These are phyloP conservation scores for Equus przewalskii DNA, from an alignment of 2,113 vertebrate genomes.

Conservation along the genomic window DNA sequence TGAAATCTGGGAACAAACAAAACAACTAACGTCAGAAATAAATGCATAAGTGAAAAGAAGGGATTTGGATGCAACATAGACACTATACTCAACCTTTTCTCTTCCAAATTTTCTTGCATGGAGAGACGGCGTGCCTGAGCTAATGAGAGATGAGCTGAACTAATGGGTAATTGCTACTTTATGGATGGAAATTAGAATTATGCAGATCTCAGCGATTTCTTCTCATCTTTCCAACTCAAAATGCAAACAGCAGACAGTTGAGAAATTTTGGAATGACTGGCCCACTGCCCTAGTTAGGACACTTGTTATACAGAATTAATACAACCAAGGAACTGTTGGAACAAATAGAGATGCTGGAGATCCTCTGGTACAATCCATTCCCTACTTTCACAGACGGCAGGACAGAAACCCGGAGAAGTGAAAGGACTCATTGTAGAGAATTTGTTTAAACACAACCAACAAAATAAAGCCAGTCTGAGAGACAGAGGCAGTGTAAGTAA, in stretches of 20 bases:
- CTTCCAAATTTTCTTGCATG: conserved; percentile 31
- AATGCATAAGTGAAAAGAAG: conserved; percentile 39
- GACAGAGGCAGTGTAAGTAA: background rate
- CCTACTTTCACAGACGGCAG: background rate
- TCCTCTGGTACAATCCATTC: background rate
- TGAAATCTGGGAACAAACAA: conserved; percentile 6
- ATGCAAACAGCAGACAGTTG: conserved; percentile 57
- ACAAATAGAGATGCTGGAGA: background rate
- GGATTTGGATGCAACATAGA: background rate
- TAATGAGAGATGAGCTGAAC: conserved; percentile 76
- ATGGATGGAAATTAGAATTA: conserved; percentile 76
- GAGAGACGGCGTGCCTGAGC: conserved; percentile 15
- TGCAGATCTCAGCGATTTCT: conserved; percentile 76
- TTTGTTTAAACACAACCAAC: conserved; percentile 20
- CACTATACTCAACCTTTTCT: background rate
- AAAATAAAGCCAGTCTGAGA: conserved; percentile 6
- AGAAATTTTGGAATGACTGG: conserved; percentile 53
- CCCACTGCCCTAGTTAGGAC: conserved; percentile 54
- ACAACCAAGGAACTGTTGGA: background rate
- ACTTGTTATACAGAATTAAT: conserved; percentile 50
- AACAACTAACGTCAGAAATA: conserved; percentile 25
- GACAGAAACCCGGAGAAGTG: background rate
- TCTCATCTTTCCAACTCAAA: conserved; percentile 66
- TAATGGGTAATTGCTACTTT: conserved; percentile 81
- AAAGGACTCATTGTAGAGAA: background rate